A percentile compares a stretch with the other conserved stretches of the same genome.
These are phyloP conservation scores for Ophiothrix spiculata DNA, from an alignment of 35 echinoderm and acorn worm genomes.

Conservation along the genomic window DNA sequence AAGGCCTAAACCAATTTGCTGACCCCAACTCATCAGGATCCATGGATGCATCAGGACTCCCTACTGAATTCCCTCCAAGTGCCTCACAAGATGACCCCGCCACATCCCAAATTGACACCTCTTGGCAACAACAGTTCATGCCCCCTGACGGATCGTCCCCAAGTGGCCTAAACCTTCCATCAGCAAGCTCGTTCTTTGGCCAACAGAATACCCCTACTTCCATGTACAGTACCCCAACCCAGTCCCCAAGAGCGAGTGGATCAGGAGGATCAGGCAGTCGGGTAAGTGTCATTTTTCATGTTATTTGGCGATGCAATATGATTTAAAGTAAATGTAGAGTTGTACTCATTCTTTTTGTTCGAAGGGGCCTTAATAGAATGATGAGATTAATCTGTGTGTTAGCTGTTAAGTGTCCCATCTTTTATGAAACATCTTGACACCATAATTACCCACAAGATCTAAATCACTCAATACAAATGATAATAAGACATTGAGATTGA, in stretches of 20 bases:
- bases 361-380: no score
- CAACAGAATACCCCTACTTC: neutral
- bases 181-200: neutral
- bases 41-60: neutral
- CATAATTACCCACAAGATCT: no score
- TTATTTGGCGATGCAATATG: no score
- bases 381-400: no score
- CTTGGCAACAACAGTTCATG: neutral
- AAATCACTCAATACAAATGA: no score
- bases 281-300: slow-evolving; percentile 8
- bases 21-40: slow-evolving; percentile 1
- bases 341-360: no score
- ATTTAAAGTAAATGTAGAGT: no score
- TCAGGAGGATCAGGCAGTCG: neutral
- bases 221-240: neutral
- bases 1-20: neutral
- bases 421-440: no score
- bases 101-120: neutral
- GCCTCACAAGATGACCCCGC: neutral
- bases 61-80: neutral
- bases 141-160: slow-evolving; percentile 2
- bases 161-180: slow-evolving; percentile 1
- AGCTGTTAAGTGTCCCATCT: no score
- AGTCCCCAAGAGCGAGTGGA: neutral
- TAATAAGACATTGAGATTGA: no score